Base-by-base conservation (phyloP, 2,113 vertebrate species). In the Loxodonta africana region DNA sequence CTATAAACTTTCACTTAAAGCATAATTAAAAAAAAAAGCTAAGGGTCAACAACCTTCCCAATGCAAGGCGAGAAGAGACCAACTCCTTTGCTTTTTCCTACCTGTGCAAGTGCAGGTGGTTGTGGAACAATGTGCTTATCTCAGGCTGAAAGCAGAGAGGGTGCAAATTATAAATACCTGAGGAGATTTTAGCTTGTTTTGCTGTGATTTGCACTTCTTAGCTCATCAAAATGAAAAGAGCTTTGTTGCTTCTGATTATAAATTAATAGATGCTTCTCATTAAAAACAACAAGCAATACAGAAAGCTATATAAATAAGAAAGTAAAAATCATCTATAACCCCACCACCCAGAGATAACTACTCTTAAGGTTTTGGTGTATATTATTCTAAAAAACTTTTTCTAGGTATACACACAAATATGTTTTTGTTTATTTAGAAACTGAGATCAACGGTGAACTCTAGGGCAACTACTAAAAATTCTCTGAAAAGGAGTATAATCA, bases 191-290 rank as follows among this genome's bases (percentile, higher is more conserved):
- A 26, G 57, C 30, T 77, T 88, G 48, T 69, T 88, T 88, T 46
- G 26, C 73, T 69, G 5, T 67, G 63, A 28, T 51, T 28, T 83
- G 11, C n/a, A 28, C 23, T 77, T 63, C 17, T 18, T 88, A 37
- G 83, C 20, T 63, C 71, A 69, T 41, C n/a, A 77, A 77, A 95
- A 85, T 80, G 82, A 88, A 93, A 63, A 88, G 71, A 88, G 65
- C 21, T 67, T 65, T 33, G 14, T 86, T 95, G 37, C 60, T 83
- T 94, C 80, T 92, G 51, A 92, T 74, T 93, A 88, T 44, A 83
- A 94, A 80, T 33, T 62, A 92, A 69, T 20, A 41, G 15, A 5
- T 80, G n/a, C 4, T 44, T 87, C 26, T 5, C 73, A 28, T 33
- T 9, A 63, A 81, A 88, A 82, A 90, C 6, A 80, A 69, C 67